Evolutionary conservation across 1,140 invertebrate genomes (phyloP).

Genomic region (Hormaphis cornu): DNA sequence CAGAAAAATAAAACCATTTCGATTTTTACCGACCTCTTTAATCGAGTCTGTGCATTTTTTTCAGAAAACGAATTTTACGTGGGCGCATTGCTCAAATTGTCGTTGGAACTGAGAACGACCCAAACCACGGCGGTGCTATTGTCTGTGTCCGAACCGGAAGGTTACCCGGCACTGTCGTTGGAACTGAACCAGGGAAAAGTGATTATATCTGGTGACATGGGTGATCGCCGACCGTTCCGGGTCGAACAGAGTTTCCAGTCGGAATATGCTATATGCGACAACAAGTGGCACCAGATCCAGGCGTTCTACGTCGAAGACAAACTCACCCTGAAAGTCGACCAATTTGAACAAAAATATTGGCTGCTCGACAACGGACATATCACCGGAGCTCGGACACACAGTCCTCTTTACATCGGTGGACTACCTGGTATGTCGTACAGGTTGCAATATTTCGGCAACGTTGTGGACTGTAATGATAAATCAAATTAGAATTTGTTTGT

Average conservation of each 20-base stretch:
- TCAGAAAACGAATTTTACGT: constrained; percentile 61
- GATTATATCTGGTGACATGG: constrained; percentile 58
- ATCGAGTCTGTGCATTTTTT: constrained; percentile 38
- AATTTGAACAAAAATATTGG: constrained; percentile 48
- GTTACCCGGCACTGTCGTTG: constrained; percentile 60
- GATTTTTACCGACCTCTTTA: too few species aligned
- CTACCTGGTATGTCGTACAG: constrained; percentile 79
- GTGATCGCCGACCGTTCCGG: constrained; percentile 51
- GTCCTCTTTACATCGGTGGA: constrained; percentile 73
- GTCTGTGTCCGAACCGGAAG: constrained; percentile 54
- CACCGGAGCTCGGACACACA: constrained; percentile 46
- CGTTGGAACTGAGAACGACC: constrained; percentile 74
- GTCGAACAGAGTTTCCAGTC: constrained; percentile 52
- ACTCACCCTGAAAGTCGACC: constrained; percentile 63
- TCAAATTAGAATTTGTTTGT: not conserved
- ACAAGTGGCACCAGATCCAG: constrained; percentile 74
- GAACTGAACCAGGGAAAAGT: constrained; percentile 68
- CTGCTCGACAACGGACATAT: constrained; percentile 44
- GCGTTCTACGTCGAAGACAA: constrained; percentile 61
- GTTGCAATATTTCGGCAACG: constrained; percentile 13
- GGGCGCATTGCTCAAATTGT: constrained; percentile 57
- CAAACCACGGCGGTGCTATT: constrained; percentile 71
- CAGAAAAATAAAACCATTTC: too few species aligned
- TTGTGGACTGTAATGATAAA: not conserved
- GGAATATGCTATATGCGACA: constrained; percentile 66